Conservation (phyloP, 2,888 invertebrate genomes). For the Coenonympha glycerion region DNA sequence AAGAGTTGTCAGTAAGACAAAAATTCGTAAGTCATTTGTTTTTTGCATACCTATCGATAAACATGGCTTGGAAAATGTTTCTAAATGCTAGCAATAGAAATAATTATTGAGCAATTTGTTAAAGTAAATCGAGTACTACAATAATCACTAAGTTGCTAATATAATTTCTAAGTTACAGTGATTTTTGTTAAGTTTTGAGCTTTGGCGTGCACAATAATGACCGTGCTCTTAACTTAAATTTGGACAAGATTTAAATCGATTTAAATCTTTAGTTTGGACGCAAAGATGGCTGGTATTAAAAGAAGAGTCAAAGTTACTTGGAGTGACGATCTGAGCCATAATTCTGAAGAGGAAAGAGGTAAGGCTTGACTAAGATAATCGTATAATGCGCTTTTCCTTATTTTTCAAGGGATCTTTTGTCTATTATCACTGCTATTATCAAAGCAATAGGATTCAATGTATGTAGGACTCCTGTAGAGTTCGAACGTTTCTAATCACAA, state of each 20-base stretch:
- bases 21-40: slow-evolving; percentile 27
- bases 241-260: no score
- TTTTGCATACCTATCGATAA: slow-evolving; percentile 30
- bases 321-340: slow-evolving; percentile 71
- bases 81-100: slow-evolving; percentile 1
- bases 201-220: no score
- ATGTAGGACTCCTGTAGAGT: no score
- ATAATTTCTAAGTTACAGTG: background rate
- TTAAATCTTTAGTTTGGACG: no score
- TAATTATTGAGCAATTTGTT: background rate
- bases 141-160: no score
- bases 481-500: no score
- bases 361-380: slow-evolving; percentile 12
- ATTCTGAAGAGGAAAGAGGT: slow-evolving; percentile 72
- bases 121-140: background rate
- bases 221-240: no score
- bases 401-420: no score
- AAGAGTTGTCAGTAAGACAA: background rate
- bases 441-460: no score
- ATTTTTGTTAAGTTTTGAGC: background rate
- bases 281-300: slow-evolving; percentile 20
- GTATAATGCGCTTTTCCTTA: no score
- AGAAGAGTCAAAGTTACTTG: slow-evolving; percentile 57
- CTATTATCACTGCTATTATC: no score
- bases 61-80: slow-evolving; percentile 22